Base-by-base conservation (phyloP, 1,140 invertebrate genomes). In the Hyles euphorbiae region DNA sequence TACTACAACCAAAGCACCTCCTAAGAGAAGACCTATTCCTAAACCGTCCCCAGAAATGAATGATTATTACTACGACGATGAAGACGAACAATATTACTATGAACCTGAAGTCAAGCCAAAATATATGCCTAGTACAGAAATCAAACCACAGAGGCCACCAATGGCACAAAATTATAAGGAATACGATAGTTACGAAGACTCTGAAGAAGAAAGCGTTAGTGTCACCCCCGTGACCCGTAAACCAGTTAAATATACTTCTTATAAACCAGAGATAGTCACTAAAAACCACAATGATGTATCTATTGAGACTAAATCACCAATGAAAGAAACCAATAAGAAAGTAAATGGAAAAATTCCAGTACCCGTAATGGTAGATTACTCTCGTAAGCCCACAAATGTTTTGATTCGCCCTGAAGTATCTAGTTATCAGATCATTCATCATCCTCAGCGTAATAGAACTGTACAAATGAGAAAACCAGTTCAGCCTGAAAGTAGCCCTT, bases 121-220 rank as follows among this genome's bases (percentile, higher is more conserved):
- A 56, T 92, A 91, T 63, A 91, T 91, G 91, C 91, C 91, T 4
- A 91, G 90, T 81, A 89, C 91, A 5, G 91, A 92, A 82, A 86
- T 90, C 1, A 89, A 76, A 63, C 89, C 89, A 36, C 85, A 89
- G 65, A 73, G 89, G 58, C 89, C 89, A 10, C 77, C 72, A 1
- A 89, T 90, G 78, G 89, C 89, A 34, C 89, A 89, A 69, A 90
- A 90, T 60, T 84, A 90, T 65, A 77, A 90, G 65, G 87, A 90
- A 71, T 89, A 90, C 63, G 89, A 88, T 55, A 61, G 68, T 58
- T 76, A 81, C 53, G 77, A 78, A 49, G 72, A 78, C 22, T 60
- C 68, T 22, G 60, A 74, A 5, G 72, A 75, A 59, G 63, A 71
- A 54, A 56, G 63, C 12, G 56, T 46, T 33, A 68, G 61, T 56